Conservation (phyloP, 1,140 invertebrate genomes). For the Latrodectus geometricus region DNA sequence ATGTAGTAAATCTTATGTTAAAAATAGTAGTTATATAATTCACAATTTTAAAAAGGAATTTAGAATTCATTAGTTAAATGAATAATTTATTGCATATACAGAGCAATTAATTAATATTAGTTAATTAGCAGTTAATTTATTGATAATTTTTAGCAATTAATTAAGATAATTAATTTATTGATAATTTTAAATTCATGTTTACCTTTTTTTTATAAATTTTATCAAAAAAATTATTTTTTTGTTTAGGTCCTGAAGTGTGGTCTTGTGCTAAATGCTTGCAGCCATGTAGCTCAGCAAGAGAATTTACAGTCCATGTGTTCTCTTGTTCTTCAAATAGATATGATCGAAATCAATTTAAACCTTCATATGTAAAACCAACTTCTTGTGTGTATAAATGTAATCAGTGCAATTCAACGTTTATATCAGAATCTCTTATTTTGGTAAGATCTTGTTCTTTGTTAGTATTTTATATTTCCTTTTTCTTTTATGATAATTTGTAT, state of each 20-base stretch:
- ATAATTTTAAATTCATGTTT: background rate
- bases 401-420: conserved; percentile 40
- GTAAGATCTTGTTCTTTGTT: conserved; percentile 14
- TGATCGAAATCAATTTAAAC: conserved; percentile 13
- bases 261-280: conserved; percentile 64
- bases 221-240: background rate
- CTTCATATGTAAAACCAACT: conserved; percentile 11
- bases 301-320: conserved; percentile 64
- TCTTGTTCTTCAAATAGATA: conserved; percentile 44
- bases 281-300: conserved; percentile 58
- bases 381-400: conserved; percentile 47
- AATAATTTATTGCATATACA: too few species aligned
- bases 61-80: too few species aligned
- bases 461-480: too few species aligned
- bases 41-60: too few species aligned
- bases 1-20: too few species aligned
- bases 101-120: too few species aligned
- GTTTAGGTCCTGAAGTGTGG: conserved; percentile 59
- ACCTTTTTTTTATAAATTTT: background rate
- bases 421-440: conserved; percentile 53
- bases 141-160: background rate
- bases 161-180: background rate
- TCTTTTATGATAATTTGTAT: too few species aligned
- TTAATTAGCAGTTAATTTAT: too few species aligned
- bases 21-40: too few species aligned